Percentiles rank a stretch among this genome's conserved stretches.
phyloP scores from a whole-genome alignment of 1,140 invertebrate species.

The Drosophila ercepeae region DNA sequence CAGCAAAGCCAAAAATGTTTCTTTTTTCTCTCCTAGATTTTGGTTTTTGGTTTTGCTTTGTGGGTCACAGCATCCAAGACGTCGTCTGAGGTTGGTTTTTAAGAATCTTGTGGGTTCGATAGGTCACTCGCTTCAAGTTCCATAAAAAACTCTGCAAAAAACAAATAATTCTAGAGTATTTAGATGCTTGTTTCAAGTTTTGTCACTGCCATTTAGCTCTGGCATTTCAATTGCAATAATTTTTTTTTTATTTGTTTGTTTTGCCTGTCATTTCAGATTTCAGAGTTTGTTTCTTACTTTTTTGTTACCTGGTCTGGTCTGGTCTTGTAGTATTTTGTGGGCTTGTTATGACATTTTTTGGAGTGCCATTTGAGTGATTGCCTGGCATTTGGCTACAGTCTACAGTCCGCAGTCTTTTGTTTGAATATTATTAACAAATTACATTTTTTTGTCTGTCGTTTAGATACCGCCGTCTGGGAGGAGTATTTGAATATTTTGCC shows the following conservation, averaged over 20 bases:
- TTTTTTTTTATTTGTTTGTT: slow-evolving; percentile 59
- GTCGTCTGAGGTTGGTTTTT: slow-evolving; percentile 32
- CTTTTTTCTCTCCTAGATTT: background rate
- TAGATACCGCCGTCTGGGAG: slow-evolving; percentile 7
- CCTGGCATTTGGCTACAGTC: slow-evolving; percentile 52
- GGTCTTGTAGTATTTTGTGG: slow-evolving; percentile 21
- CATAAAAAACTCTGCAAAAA: too few relatives aligned
- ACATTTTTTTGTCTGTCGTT: too few relatives aligned
- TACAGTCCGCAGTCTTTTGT: background rate
- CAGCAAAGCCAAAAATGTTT: slow-evolving; percentile 49
- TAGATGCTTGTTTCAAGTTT: slow-evolving; percentile 7
- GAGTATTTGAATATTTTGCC: slow-evolving; percentile 7
- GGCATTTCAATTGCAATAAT: slow-evolving; percentile 68
- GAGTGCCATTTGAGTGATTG: slow-evolving; percentile 70
- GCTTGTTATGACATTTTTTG: slow-evolving; percentile 55
- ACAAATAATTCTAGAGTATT: background rate
- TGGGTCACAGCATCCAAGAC: slow-evolving; percentile 53
- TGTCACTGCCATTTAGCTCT: slow-evolving; percentile 39
- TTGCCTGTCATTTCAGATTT: slow-evolving; percentile 54
- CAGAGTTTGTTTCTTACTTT: slow-evolving; percentile 17
- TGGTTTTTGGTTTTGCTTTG: slow-evolving; percentile 27
- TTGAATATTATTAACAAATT: slow-evolving; percentile 45
- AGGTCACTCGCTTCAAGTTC: slow-evolving; percentile 9
- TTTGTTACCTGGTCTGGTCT: too few relatives aligned
- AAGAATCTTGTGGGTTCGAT: slow-evolving; percentile 44